A percentile compares a stretch with the other conserved stretches of the same genome.
phyloP scores from a whole-genome alignment of 2,797 vertebrate species.

The Odontamblyopus rebecca region DNA sequence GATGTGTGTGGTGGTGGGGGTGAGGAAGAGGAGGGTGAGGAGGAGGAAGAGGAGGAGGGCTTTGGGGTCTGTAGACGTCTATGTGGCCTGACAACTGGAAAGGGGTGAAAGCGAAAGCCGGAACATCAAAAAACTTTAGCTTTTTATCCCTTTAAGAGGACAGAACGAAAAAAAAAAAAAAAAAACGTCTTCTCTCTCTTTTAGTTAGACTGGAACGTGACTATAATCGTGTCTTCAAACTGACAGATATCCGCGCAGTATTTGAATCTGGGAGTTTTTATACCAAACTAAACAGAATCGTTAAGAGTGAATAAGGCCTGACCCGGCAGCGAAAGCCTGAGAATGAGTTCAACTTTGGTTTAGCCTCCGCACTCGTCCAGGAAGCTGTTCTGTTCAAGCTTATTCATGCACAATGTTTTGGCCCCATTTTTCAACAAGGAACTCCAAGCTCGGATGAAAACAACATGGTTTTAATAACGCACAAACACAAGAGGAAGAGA shows the following conservation, averaged over 20 bases:
- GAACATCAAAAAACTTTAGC: conserved; percentile 73
- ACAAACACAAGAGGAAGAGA: not conserved
- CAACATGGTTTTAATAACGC: not conserved
- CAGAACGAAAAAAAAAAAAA: conserved; percentile 11
- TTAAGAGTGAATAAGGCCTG: not conserved
- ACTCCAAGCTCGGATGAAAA: not conserved
- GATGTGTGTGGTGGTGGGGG: conserved; percentile 23
- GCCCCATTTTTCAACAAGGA: conserved; percentile 6
- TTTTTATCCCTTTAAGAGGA: conserved; percentile 36
- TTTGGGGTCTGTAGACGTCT: conserved; percentile 74
- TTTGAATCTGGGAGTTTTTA: not conserved
- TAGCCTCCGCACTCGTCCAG: not conserved
- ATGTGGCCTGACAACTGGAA: conserved; percentile 89
- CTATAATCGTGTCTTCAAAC: conserved; percentile 16
- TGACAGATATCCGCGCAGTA: not conserved
- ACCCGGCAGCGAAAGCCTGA: not conserved
- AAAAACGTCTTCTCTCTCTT: conserved; percentile 4
- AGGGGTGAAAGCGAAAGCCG: conserved; percentile 82
- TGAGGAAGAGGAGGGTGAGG: conserved; percentile 6
- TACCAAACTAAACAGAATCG: not conserved
- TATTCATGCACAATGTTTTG: conserved; percentile 22
- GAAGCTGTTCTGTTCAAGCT: conserved; percentile 10
- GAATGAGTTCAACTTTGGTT: conserved; percentile 11
- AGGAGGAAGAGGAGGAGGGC: conserved; percentile 44
- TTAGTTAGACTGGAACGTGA: conserved; percentile 10